These are phyloP conservation scores for Smutsia gigantea DNA, from an alignment of 2,797 vertebrate genomes.

Conservation along the genomic window DNA sequence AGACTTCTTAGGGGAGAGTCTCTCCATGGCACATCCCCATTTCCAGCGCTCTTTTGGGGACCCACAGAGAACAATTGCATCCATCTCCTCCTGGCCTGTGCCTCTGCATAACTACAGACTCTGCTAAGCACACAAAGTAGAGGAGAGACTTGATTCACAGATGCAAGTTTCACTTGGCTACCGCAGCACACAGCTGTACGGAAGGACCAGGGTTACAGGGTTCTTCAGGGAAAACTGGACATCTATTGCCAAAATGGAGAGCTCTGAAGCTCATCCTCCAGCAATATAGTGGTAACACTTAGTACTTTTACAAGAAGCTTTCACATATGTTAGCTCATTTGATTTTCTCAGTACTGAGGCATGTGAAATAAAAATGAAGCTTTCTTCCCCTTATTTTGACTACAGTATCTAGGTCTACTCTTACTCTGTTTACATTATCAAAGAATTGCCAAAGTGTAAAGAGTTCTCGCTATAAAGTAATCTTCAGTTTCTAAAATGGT, in stretches of 20 bases:
- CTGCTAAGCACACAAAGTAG: not conserved
- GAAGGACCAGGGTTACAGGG: not conserved
- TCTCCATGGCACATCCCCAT: not conserved
- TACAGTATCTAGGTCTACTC: constrained; percentile 5
- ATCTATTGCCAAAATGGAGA: not conserved
- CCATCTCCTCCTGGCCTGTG: not conserved
- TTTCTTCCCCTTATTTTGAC: constrained; percentile 53
- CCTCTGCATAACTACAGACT: not conserved
- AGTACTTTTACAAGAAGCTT: not conserved
- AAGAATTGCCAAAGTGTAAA: constrained; percentile 41
- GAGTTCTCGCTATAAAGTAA: not conserved
- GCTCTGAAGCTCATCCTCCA: not conserved
- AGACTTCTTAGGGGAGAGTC: not conserved
- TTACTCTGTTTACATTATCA: constrained; percentile 60
- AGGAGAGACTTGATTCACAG: not conserved
- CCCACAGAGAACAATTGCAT: not conserved
- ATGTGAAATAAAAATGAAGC: constrained; percentile 48
- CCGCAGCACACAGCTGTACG: not conserved
- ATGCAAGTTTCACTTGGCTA: not conserved
- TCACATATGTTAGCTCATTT: not conserved
- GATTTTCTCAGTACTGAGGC: constrained; percentile 42
- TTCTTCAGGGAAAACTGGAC: not conserved
- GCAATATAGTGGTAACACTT: not conserved
- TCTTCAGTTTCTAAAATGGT: constrained; percentile 63
- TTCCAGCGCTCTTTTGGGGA: not conserved